These are phyloP conservation scores for Parelbella ahira DNA, from an alignment of 2,888 invertebrate genomes.

Conservation along the genomic window DNA sequence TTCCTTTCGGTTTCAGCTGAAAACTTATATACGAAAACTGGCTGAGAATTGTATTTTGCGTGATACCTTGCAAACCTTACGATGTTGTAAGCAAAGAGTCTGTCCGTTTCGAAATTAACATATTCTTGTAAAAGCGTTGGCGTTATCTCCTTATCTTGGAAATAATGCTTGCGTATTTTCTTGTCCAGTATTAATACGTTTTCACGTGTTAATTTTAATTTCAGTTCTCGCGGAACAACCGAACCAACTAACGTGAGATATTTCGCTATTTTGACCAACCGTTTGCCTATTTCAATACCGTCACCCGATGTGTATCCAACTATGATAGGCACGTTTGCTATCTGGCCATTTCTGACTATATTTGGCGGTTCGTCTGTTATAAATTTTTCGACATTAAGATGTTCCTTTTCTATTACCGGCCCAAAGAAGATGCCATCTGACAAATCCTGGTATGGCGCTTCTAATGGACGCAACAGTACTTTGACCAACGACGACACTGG, in stretches of 20 bases:
- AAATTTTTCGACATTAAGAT: constrained; percentile 51
- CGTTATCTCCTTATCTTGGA: constrained; percentile 45
- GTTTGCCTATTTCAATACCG: constrained; percentile 65
- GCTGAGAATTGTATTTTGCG: constrained; percentile 36
- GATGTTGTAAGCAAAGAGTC: constrained; percentile 59
- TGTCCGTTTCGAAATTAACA: constrained; percentile 54
- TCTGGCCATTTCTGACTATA: constrained; percentile 46
- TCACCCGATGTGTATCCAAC: constrained; percentile 68
- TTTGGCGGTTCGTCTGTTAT: constrained; percentile 48
- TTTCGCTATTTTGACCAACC: constrained; percentile 40
- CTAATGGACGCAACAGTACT: constrained; percentile 53
- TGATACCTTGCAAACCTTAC: constrained; percentile 57
- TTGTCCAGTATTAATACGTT: constrained; percentile 43
- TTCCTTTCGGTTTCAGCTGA: constrained; percentile 63
- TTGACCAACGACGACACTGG: constrained; percentile 55
- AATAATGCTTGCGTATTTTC: constrained; percentile 60
- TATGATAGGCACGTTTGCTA: constrained; percentile 60
- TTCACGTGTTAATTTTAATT: constrained; percentile 48
- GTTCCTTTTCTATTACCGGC: constrained; percentile 63
- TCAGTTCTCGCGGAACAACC: constrained; percentile 66
- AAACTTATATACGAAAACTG: constrained; percentile 63
- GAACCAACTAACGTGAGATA: constrained; percentile 46
- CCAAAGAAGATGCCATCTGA: constrained; percentile 59
- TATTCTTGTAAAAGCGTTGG: constrained; percentile 47
- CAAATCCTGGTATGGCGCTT: constrained; percentile 46